A percentile compares a stretch with the other conserved stretches of the same genome.
These are phyloP conservation scores for Shargacucullia verbasci DNA, from an alignment of 2,888 invertebrate species.

Conservation along the genomic window DNA sequence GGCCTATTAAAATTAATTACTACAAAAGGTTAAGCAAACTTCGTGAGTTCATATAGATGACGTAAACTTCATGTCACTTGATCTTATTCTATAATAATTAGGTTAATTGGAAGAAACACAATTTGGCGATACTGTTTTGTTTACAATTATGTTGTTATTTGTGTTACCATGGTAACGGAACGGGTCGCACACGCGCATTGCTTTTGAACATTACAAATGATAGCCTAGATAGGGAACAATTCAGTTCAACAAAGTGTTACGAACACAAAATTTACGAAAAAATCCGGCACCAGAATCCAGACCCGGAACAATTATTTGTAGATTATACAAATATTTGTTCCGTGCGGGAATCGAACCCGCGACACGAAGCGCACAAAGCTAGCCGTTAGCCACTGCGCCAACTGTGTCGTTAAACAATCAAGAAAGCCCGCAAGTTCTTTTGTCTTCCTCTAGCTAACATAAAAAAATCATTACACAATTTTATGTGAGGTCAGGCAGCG, in stretches of 20 bases:
- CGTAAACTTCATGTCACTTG: constrained; percentile 31
- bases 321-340: no score
- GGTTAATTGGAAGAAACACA: constrained; percentile 33
- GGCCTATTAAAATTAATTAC: constrained; percentile 34
- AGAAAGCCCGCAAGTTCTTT: no score
- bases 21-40: constrained; percentile 18
- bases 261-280: no score
- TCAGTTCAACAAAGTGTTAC: neutral
- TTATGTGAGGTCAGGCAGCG: no score
- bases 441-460: no score
- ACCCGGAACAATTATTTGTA: no score
- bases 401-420: no score
- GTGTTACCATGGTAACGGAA: constrained; percentile 33
- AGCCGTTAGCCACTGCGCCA: no score
- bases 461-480: no score
- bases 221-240: neutral
- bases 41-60: constrained; percentile 21
- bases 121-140: constrained; percentile 47
- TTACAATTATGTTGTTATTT: constrained; percentile 46
- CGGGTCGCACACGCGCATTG: constrained; percentile 9
- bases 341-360: no score
- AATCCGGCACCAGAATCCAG: no score
- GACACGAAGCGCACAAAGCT: no score
- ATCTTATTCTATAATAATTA: constrained; percentile 39
- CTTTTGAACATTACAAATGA: neutral